Percentiles rank a stretch among this genome's conserved stretches.
These are phyloP conservation scores for Dreissena rostriformis DNA, from an alignment of 1,140 invertebrate genomes.

Conservation along the genomic window DNA sequence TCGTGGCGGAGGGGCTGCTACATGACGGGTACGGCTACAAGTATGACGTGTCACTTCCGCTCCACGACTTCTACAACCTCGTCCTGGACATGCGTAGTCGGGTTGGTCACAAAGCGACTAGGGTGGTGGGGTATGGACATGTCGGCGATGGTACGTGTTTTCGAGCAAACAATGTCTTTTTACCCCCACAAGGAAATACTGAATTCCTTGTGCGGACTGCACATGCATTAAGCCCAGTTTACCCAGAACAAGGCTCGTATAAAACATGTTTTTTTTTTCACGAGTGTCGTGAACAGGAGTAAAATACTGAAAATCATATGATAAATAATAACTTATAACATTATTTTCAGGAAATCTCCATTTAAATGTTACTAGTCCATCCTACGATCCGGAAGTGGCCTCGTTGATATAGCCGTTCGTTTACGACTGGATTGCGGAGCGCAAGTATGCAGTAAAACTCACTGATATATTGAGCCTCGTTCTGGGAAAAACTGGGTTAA, in stretches of 20 bases:
- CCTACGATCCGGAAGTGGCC: constrained; percentile 87
- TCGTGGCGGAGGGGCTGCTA: constrained; percentile 90
- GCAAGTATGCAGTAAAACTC: constrained; percentile 74
- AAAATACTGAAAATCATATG: too few relatives aligned
- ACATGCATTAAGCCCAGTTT: too few relatives aligned
- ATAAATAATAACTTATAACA: too few relatives aligned
- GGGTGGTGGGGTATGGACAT: constrained; percentile 95
- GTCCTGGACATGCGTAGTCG: constrained; percentile 88
- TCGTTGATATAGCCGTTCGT: constrained; percentile 93
- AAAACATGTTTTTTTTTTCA: too few relatives aligned
- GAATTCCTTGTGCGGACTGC: too few relatives aligned
- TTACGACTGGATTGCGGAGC: constrained; percentile 91
- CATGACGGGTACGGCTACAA: constrained; percentile 96
- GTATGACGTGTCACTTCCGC: constrained; percentile 96
- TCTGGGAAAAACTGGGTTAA: too few relatives aligned
- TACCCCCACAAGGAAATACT: too few relatives aligned
- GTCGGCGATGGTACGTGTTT: constrained; percentile 86
- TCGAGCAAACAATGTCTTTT: background rate
- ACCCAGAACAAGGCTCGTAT: too few relatives aligned
- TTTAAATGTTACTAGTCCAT: constrained; percentile 90
- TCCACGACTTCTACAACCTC: constrained; percentile 91
- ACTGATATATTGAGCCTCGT: too few relatives aligned
- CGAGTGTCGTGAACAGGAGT: too few relatives aligned
- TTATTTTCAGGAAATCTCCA: constrained; percentile 90
- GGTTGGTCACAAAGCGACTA: constrained; percentile 77